Evolutionary conservation across 2,797 vertebrate species (phyloP).

Genomic region (Chelon auratus): DNA sequence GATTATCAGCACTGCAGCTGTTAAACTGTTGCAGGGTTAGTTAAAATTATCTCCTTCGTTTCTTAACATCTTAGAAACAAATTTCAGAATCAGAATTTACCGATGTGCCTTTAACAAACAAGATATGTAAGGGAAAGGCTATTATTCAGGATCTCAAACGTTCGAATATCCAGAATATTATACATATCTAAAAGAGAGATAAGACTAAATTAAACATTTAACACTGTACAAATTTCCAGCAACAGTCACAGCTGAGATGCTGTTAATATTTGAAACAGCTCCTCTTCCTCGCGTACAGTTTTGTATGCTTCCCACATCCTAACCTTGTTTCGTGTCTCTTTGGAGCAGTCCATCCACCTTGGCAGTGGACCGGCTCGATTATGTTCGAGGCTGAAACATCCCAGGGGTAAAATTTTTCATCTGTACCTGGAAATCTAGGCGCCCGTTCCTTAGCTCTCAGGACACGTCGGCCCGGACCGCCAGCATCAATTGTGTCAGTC

Average conservation of each 20-base stretch:
- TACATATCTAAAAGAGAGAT: too few relatives aligned
- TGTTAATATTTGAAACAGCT: background rate
- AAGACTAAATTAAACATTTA: too few relatives aligned
- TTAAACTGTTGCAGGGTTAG: background rate
- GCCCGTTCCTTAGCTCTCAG: constrained; percentile 51
- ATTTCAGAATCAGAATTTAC: too few relatives aligned
- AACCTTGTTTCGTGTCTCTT: constrained; percentile 54
- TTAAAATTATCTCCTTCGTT: background rate
- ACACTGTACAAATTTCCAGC: background rate
- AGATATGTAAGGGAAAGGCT: background rate
- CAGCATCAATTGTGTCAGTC: constrained; percentile 63
- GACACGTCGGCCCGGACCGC: constrained; percentile 54
- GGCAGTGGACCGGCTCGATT: constrained; percentile 68
- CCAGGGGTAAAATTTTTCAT: constrained; percentile 68
- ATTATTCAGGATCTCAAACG: background rate
- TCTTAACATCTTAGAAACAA: too few relatives aligned
- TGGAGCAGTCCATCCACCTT: constrained; percentile 64
- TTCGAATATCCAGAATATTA: background rate
- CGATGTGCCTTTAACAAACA: too few relatives aligned
- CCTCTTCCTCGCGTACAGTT: constrained; percentile 27
- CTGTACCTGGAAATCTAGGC: constrained; percentile 63
- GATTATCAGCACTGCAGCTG: background rate
- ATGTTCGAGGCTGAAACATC: constrained; percentile 70
- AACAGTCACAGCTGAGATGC: background rate
- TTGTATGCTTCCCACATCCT: constrained; percentile 50